Evolutionary conservation across 37 sponge, comb jelly and placozoan genomes (phyloP).

Genomic region (Halisarca cf. caerulea): DNA sequence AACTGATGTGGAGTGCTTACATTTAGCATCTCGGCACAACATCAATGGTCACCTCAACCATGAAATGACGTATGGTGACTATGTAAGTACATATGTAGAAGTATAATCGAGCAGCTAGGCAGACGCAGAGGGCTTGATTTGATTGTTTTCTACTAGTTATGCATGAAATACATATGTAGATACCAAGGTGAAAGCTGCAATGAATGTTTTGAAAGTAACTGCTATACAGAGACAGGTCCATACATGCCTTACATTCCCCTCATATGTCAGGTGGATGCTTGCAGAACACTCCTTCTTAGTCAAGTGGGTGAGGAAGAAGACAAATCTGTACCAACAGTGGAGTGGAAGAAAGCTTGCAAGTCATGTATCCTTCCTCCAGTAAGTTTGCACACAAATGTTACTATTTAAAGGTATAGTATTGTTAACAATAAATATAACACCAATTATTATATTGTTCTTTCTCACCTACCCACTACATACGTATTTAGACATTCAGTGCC

Average conservation of each 20-base stretch:
- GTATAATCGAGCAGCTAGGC: no score
- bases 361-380: slow-evolving; percentile 23
- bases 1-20: slow-evolving; percentile 31
- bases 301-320: background rate
- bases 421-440: no score
- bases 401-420: no score
- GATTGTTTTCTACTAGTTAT: no score
- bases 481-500: background rate
- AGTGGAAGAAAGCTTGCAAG: slow-evolving; percentile 34
- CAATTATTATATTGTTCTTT: no score
- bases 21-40: slow-evolving; percentile 31
- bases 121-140: no score
- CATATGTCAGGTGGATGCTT: slow-evolving; percentile 32
- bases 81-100: slow-evolving; percentile 25
- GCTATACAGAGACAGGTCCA: no score
- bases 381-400: background rate
- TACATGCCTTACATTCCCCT: no score
- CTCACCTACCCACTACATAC: no score
- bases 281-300: slow-evolving; percentile 13
- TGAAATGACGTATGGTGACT: slow-evolving; percentile 33
- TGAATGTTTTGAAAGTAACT: no score
- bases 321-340: background rate
- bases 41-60: slow-evolving; percentile 36
- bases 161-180: no score
- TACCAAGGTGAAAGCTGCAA: no score